Conservation (phyloP, 2,888 invertebrate species). For the Sesia apiformis region DNA sequence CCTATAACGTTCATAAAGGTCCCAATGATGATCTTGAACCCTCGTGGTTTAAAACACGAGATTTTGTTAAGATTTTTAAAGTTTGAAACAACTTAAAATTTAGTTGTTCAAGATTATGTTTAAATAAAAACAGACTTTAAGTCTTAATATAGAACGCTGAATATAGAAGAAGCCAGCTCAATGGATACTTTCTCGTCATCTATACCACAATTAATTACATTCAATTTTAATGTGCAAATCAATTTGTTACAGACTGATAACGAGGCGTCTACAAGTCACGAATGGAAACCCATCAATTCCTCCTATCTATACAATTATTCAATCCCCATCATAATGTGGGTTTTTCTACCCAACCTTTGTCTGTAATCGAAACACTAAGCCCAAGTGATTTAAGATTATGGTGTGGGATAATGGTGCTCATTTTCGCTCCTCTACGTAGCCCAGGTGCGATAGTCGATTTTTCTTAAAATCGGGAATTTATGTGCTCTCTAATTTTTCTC, state of each 20-base stretch:
- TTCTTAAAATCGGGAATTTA: constrained; percentile 57
- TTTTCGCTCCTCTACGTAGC: constrained; percentile 49
- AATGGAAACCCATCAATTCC: constrained; percentile 45
- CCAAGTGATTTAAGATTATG: constrained; percentile 72
- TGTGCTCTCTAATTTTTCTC: constrained; percentile 32
- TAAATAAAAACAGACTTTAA: too few species aligned
- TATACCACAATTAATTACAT: too few species aligned
- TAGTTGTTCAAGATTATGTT: too few species aligned
- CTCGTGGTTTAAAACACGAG: too few species aligned
- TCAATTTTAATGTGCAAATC: background rate
- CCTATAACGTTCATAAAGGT: too few species aligned
- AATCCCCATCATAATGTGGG: constrained; percentile 69
- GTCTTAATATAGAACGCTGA: too few species aligned
- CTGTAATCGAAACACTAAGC: constrained; percentile 72
- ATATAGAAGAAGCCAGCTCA: too few species aligned
- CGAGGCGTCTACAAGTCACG: background rate
- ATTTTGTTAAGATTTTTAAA: too few species aligned
- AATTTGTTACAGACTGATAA: background rate
- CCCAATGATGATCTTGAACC: too few species aligned
- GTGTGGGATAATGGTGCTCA: constrained; percentile 67
- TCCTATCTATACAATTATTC: constrained; percentile 71
- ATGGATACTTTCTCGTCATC: too few species aligned
- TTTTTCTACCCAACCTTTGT: constrained; percentile 63
- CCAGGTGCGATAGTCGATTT: constrained; percentile 58
- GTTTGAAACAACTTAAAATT: too few species aligned